A percentile compares a stretch with the other conserved stretches of the same genome.
phyloP scores from a whole-genome alignment of 53 echinoderm and acorn worm species.

The Crossaster papposus region DNA sequence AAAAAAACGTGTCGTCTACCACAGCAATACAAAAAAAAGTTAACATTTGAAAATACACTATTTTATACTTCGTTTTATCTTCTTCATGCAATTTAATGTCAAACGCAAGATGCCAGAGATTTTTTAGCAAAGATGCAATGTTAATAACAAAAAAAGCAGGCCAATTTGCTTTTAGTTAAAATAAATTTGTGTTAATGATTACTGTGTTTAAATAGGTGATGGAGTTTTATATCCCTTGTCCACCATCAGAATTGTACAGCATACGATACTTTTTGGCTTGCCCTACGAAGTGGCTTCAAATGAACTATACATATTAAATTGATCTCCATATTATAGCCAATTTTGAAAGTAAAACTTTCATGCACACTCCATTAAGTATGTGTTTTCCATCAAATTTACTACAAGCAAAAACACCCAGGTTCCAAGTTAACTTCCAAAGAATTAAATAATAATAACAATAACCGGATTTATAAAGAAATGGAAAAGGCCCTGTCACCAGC shows the following conservation, averaged over 20 bases:
- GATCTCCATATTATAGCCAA: background rate
- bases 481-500: too few species aligned
- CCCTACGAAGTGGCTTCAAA: background rate
- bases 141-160: constrained; percentile 33
- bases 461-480: too few species aligned
- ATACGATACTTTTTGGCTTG: background rate
- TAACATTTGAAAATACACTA: background rate
- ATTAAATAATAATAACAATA: too few species aligned
- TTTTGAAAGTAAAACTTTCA: background rate
- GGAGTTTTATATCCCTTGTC: background rate
- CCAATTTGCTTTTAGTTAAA: constrained; percentile 8
- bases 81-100: background rate
- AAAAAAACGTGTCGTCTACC: background rate
- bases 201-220: background rate
- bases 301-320: background rate
- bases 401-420: too few species aligned
- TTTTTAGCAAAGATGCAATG: constrained; percentile 16
- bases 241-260: background rate
- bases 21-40: background rate
- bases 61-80: background rate
- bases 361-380: background rate
- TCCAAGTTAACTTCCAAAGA: too few species aligned
- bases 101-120: constrained; percentile 22
- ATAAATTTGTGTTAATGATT: background rate
- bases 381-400: too few species aligned